phyloP scores from a whole-genome alignment of 2,113 vertebrate genomes.

The Cryptotis parvus region DNA sequence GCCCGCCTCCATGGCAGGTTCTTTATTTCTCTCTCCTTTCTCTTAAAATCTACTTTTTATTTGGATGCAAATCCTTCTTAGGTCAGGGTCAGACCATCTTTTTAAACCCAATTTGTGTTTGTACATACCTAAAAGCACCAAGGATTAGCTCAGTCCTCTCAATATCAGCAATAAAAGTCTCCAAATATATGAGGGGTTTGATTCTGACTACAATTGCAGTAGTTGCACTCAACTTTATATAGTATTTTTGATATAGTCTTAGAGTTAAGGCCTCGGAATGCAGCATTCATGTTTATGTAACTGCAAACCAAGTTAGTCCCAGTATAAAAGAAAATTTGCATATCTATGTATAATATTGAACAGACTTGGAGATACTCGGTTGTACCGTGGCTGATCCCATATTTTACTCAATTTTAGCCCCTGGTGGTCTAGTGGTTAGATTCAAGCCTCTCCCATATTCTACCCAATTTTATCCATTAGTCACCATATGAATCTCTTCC shows the following conservation, averaged over 20 bases:
- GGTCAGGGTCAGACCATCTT: conserved; percentile 39
- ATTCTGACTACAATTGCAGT: no score
- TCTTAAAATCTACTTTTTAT: conserved; percentile 46
- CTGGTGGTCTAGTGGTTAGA: no score
- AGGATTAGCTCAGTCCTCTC: conserved; percentile 23
- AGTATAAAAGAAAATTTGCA: conserved; percentile 41
- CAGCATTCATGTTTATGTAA: conserved; percentile 49
- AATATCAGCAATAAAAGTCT: conserved; percentile 66
- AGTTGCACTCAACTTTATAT: no score
- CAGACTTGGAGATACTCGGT: background rate
- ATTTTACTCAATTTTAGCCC: no score
- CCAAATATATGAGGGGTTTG: no score
- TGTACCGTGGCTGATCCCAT: background rate
- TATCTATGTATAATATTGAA: background rate
- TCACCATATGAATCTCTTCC: background rate
- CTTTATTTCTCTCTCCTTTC: no score
- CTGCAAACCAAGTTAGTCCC: conserved; percentile 29
- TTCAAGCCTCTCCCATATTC: no score
- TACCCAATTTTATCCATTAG: conserved; percentile 36
- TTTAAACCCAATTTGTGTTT: conserved; percentile 38
- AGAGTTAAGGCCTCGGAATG: conserved; percentile 47
- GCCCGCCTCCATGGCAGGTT: no score
- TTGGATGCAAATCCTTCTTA: conserved; percentile 37
- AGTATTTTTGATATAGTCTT: conserved; percentile 50
- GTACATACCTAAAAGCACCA: background rate